Base-by-base conservation (phyloP, 1,140 invertebrate genomes). In the Anoplolepis gracilipes region DNA sequence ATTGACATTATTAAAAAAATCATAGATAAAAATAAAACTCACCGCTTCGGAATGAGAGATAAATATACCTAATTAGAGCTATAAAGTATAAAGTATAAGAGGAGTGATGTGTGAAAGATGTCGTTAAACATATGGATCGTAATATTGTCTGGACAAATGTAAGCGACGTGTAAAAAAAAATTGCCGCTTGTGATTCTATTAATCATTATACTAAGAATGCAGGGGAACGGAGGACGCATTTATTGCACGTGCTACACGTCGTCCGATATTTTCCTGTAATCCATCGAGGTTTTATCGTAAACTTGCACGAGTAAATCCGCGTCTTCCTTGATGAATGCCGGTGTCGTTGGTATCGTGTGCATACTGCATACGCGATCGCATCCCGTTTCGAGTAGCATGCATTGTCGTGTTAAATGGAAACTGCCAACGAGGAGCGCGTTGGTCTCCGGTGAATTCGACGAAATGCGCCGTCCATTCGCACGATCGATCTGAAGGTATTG, bases 331-430 rank as follows among this genome's bases (percentile, higher is more conserved):
- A 81, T 72, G 65, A 81, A 81, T 81, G 53, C 78, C 65, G 33
- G 11, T 25, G 19, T 11, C 16, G 49, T 10, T 53, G 65, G 33
- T 67, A 65, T 69, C 76, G 46, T 10, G 49, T 39, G 64, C 64
- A 79, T 79, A 70, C 59, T 39, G 77, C 77, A 57, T 81, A 81
- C 49, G 78, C 53, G 78, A 81, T 70, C 65, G 77, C 77, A 70
- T 79, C 77, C 77, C 62, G 57, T 81, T 81, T 81, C 78, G 65
- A 57, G 25, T 42, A 22, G 65, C 65, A 30, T 67, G 69, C 78
- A 81, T 81, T 81, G 65, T 81, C 65, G 78, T 59, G 81, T 77
- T 76, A 75, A 84, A 84, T 84, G 81, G 81, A 84, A 84, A 84
- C 81, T 75, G 57, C 69, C 53, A 13, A 39, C 36, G 36, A 65